Conservation (phyloP, 2,113 vertebrate genomes). For the Xiphophorus maculatus region DNA sequence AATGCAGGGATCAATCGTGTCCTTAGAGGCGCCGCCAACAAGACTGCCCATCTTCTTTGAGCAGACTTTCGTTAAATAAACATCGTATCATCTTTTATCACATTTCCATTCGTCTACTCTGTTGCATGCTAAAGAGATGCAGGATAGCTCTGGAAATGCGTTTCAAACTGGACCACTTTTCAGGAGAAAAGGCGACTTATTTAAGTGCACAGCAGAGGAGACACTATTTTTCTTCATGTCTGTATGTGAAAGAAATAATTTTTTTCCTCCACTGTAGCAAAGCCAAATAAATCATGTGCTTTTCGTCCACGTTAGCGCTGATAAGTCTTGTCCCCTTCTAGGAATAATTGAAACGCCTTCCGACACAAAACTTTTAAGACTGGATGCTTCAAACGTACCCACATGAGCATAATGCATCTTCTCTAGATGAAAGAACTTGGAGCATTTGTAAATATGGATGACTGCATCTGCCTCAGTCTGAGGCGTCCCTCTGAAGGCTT, state of each 20-base stretch:
- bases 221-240: background rate
- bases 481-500: slow-evolving; percentile 17
- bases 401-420: background rate
- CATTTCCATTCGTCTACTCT: background rate
- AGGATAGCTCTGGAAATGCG: background rate
- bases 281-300: background rate
- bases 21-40: background rate
- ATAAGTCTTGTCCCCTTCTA: background rate
- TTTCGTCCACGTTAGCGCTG: background rate
- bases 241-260: background rate
- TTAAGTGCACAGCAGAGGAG: background rate
- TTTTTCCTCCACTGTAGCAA: background rate
- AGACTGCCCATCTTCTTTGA: background rate
- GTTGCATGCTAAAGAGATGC: background rate
- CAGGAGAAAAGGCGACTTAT: background rate
- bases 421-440: background rate
- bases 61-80: background rate
- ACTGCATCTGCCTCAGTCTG: slow-evolving; percentile 15
- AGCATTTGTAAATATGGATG: slow-evolving; percentile 6
- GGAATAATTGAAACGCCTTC: background rate
- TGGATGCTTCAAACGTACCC: background rate
- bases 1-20: background rate
- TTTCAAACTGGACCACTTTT: background rate
- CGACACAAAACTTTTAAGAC: background rate
- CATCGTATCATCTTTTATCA: background rate